Conservation (phyloP, 2,113 vertebrate species). For the Galeopterus variegatus region DNA sequence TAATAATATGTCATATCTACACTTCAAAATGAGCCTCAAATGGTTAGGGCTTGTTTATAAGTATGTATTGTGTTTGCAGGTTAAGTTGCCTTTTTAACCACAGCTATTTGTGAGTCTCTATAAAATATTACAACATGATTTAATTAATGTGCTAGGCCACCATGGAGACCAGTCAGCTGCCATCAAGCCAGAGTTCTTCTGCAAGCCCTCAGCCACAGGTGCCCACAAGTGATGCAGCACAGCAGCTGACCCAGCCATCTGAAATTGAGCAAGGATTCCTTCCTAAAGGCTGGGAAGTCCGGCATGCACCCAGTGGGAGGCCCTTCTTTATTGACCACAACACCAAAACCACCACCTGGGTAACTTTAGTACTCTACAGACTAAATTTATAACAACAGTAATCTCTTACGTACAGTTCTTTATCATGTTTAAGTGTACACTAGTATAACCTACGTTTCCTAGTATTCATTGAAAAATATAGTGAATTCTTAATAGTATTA, state of each 20-base stretch:
- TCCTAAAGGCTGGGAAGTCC: slow-evolving; percentile 96
- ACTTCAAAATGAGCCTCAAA: background rate
- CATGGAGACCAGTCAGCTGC: slow-evolving; percentile 85
- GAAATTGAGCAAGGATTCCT: slow-evolving; percentile 90
- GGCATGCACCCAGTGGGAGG: slow-evolving; percentile 94
- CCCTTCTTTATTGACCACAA: slow-evolving; percentile 98
- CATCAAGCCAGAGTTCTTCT: slow-evolving; percentile 82
- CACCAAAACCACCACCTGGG: slow-evolving; percentile 97
- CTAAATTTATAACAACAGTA: background rate
- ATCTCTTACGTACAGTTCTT: background rate
- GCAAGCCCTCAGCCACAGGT: slow-evolving; percentile 79
- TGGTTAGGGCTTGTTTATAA: background rate
- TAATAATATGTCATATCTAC: background rate
- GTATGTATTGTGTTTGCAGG: background rate
- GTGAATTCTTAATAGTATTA: background rate
- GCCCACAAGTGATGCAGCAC: slow-evolving; percentile 85
- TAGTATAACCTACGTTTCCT: background rate
- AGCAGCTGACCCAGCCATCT: slow-evolving; percentile 84
- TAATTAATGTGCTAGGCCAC: slow-evolving; percentile 85
- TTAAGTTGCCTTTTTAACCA: slow-evolving; percentile 10
- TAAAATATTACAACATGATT: background rate
- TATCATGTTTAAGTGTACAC: background rate
- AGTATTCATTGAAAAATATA: background rate
- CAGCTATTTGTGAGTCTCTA: slow-evolving; percentile 13
- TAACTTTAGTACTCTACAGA: slow-evolving; percentile 81